Conservation (phyloP, 2,888 invertebrate species). For the Ferdinandea cuprea region DNA sequence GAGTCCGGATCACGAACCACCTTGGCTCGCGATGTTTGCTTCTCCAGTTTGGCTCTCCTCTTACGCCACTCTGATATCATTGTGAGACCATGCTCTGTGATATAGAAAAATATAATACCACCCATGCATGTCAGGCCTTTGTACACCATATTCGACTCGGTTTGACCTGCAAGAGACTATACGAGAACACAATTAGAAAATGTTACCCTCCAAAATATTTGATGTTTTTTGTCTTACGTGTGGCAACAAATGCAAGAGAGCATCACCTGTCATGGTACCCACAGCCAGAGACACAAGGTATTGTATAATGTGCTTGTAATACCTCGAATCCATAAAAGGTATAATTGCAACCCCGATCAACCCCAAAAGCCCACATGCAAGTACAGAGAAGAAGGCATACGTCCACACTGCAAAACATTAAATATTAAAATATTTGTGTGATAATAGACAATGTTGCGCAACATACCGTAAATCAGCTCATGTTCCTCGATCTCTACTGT, state of each 20-base stretch:
- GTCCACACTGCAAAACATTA: constrained; percentile 87
- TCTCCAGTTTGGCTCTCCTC: constrained; percentile 87
- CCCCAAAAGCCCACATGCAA: constrained; percentile 94
- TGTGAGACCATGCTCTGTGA: constrained; percentile 92
- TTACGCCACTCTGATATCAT: constrained; percentile 92
- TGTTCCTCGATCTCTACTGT: constrained; percentile 73
- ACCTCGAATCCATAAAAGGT: constrained; percentile 94
- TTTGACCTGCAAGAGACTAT: constrained; percentile 80
- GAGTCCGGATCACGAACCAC: constrained; percentile 88
- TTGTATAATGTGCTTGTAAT: constrained; percentile 94
- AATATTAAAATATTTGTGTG: not conserved
- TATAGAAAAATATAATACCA: constrained; percentile 94
- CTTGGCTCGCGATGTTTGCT: constrained; percentile 85
- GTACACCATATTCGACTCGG: constrained; percentile 89
- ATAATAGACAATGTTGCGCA: not conserved
- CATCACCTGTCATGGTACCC: constrained; percentile 95
- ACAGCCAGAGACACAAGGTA: constrained; percentile 96
- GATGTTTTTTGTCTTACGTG: constrained; percentile 86
- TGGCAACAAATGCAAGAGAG: constrained; percentile 94
- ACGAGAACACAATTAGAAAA: constrained; percentile 6
- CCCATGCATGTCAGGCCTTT: constrained; percentile 89
- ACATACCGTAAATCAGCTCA: constrained; percentile 78
- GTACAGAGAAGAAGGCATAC: constrained; percentile 91
- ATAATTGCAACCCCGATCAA: constrained; percentile 94
- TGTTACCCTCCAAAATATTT: not conserved